These are phyloP conservation scores for Galagoides demidoff DNA, from an alignment of 2,797 vertebrate species.

Conservation along the genomic window DNA sequence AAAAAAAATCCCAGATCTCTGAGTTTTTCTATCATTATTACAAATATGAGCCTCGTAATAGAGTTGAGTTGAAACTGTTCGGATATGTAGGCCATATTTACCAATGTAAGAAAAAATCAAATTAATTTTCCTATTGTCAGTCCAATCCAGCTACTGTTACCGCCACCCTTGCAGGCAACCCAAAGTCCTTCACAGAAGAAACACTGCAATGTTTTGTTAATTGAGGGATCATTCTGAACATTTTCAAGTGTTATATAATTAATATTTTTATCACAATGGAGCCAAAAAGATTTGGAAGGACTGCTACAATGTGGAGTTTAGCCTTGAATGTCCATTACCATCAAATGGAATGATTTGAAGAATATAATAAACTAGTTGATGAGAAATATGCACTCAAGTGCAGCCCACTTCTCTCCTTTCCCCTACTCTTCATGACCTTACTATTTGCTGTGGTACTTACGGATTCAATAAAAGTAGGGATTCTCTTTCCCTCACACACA, in stretches of 20 bases:
- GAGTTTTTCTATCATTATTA: constrained; percentile 33
- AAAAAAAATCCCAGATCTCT: not conserved
- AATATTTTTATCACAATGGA: constrained; percentile 81
- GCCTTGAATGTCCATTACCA: constrained; percentile 85
- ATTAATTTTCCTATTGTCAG: constrained; percentile 48
- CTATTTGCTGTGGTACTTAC: constrained; percentile 79
- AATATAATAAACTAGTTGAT: constrained; percentile 81
- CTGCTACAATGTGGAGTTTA: constrained; percentile 81
- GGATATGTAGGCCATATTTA: constrained; percentile 61
- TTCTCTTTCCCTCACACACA: constrained; percentile 55
- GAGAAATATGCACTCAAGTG: constrained; percentile 82
- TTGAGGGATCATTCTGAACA: constrained; percentile 74
- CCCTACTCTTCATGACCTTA: constrained; percentile 81
- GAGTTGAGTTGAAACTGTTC: constrained; percentile 24
- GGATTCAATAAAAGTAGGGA: constrained; percentile 80
- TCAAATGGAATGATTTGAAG: constrained; percentile 81
- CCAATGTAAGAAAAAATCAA: not conserved
- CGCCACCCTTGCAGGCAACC: constrained; percentile 65
- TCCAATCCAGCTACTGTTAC: constrained; percentile 72
- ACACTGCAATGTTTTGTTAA: constrained; percentile 77
- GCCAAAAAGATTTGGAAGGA: constrained; percentile 58
- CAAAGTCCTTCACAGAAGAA: constrained; percentile 80
- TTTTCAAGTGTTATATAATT: constrained; percentile 84
- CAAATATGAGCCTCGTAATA: not conserved
- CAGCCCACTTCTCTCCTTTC: constrained; percentile 82